Evolutionary conservation across 2,113 vertebrate species (phyloP).

Genomic region (Zootoca vivipara): DNA sequence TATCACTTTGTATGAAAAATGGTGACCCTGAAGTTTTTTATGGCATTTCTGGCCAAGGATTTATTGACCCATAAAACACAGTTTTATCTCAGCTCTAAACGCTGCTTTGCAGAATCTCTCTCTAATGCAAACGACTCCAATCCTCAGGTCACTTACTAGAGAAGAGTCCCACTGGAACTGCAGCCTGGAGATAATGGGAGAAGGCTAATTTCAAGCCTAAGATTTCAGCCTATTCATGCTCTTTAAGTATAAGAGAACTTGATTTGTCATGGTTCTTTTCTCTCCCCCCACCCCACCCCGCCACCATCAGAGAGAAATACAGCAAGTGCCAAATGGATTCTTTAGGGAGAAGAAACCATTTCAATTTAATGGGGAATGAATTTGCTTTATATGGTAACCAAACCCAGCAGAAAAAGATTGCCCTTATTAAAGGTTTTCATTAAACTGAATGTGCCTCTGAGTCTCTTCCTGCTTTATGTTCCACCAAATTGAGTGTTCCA

Average conservation of each 20-base stretch:
- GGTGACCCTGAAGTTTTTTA: slow-evolving; percentile 28
- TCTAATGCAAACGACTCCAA: accelerated
- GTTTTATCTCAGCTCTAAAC: not conserved
- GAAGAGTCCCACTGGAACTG: not conserved
- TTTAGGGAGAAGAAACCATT: slow-evolving; percentile 16
- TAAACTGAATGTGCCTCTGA: not conserved
- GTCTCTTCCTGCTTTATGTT: not conserved
- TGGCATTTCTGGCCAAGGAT: not conserved
- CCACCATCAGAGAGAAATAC: not conserved
- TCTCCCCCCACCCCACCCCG: not conserved
- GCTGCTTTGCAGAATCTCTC: not conserved
- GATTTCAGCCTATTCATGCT: not conserved
- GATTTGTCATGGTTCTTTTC: slow-evolving; percentile 20
- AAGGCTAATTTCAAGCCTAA: not conserved
- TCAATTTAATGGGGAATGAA: slow-evolving; percentile 24
- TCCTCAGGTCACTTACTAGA: not conserved
- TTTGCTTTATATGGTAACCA: slow-evolving; percentile 37
- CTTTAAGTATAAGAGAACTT: not conserved
- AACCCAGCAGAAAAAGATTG: slow-evolving; percentile 16
- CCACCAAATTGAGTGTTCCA: slow-evolving; percentile 12
- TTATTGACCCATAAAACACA: not conserved
- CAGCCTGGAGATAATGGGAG: not conserved
- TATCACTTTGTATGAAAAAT: slow-evolving; percentile 7
- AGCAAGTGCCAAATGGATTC: slow-evolving; percentile 17
- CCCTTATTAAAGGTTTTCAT: slow-evolving; percentile 16